Conservation (phyloP, 1,140 invertebrate genomes). For the Bombus huntii region DNA sequence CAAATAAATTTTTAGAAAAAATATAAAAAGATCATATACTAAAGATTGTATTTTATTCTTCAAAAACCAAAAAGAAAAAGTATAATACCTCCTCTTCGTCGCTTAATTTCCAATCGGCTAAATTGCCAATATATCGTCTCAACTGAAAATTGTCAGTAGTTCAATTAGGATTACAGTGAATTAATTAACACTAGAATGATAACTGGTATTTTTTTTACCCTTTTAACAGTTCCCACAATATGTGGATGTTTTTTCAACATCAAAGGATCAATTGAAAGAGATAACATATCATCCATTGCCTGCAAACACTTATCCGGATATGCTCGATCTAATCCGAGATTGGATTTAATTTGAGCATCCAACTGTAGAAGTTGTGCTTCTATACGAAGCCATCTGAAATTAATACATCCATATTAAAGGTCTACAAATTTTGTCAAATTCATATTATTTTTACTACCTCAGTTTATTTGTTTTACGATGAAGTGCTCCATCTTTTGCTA, state of each 20-base stretch:
- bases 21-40: constrained; percentile 16
- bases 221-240: constrained; percentile 90
- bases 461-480: constrained; percentile 74
- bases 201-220: constrained; percentile 70
- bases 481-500: constrained; percentile 72
- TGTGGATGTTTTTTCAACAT: constrained; percentile 94
- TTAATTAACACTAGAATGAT: neutral
- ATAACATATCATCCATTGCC: constrained; percentile 85
- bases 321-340: constrained; percentile 85
- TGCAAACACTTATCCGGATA: constrained; percentile 86
- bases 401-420: constrained; percentile 53
- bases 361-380: constrained; percentile 89
- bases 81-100: constrained; percentile 83
- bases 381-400: constrained; percentile 84
- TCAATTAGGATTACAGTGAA: neutral
- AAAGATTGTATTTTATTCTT: neutral
- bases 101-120: constrained; percentile 87
- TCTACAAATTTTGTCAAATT: neutral
- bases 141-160: constrained; percentile 76
- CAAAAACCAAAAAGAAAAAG: neutral
- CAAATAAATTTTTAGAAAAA: constrained; percentile 31
- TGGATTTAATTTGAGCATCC: constrained; percentile 89
- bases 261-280: constrained; percentile 87
- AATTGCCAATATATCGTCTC: constrained; percentile 89
- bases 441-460: constrained; percentile 65